Percentiles rank a stretch among this genome's conserved stretches.
phyloP scores from a whole-genome alignment of 1,140 invertebrate genomes.

The Drosophila elegans region DNA sequence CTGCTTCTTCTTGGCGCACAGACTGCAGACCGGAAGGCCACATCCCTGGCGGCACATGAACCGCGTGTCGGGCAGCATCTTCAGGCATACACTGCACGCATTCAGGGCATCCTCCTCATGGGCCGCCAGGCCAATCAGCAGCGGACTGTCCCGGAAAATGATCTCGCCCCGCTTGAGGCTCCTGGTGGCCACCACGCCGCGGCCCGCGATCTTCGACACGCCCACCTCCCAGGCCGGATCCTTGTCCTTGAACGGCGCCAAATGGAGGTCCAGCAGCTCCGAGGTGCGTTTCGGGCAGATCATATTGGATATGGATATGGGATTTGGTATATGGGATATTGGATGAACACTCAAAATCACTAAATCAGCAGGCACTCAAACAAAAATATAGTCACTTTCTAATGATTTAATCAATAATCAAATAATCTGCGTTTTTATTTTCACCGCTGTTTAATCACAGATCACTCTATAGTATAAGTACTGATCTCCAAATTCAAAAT shows the following conservation, averaged over 20 bases:
- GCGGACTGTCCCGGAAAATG: constrained; percentile 88
- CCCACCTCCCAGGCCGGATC: constrained; percentile 81
- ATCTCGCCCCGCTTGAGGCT: constrained; percentile 88
- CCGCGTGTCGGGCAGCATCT: constrained; percentile 83
- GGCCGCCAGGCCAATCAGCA: constrained; percentile 88
- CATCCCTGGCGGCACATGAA: constrained; percentile 85
- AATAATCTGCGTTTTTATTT: too few species aligned
- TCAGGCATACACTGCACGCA: constrained; percentile 73
- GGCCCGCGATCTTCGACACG: constrained; percentile 81
- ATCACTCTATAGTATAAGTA: too few species aligned
- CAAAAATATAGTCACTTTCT: constrained; percentile 16
- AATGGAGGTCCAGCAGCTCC: constrained; percentile 73
- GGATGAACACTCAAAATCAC: neutral
- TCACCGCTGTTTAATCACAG: too few species aligned
- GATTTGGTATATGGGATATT: neutral
- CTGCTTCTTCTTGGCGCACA: constrained; percentile 86
- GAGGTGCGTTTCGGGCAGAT: constrained; percentile 82
- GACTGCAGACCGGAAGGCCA: constrained; percentile 83
- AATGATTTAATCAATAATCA: too few species aligned
- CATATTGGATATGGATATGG: constrained; percentile 39
- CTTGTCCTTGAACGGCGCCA: constrained; percentile 82
- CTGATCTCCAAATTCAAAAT: too few species aligned
- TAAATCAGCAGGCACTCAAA: constrained; percentile 40
- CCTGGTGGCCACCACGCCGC: constrained; percentile 88
- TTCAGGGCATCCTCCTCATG: constrained; percentile 78